Base-by-base conservation (phyloP, 1,140 invertebrate genomes). In the Tyrophagus putrescentiae region DNA sequence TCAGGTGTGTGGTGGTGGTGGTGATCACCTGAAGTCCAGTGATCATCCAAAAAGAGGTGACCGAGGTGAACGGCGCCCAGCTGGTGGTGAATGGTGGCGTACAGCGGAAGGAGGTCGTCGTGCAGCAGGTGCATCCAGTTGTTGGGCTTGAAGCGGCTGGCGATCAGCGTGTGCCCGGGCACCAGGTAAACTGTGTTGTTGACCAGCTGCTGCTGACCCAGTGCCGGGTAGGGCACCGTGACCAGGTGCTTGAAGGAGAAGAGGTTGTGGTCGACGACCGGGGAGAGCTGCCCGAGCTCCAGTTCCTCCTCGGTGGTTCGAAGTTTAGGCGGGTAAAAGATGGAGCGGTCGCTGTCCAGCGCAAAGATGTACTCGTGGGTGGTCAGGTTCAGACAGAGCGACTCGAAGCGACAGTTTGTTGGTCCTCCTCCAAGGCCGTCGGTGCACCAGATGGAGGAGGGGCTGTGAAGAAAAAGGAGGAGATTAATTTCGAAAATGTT, bases 61-160 rank as follows among this genome's bases (percentile, higher is more conserved):
- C 31, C 29, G 29, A 34, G 16, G 16, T 32, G 13, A 41, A 33
- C 13, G 18, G 23, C 65, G 34, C 11, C 18, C 62, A 68, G 68
- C 28, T 71, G 29, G 13, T 67, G 63, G 16, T 66, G 58, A 28
- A 77, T 66, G 21, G 74, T 76, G 25, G 68, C 54, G 67, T 67
- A 73, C 5, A 77, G 53, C 5, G 77, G 77, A 16, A 79, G 57
- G 0, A 79, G 60, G 65, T 79, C 77, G 69, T 79, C 77, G 69
- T 79, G 77, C 34, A 79, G 66, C 32, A 76, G 71, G 70, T 79
- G 77, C 77, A 79, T 78, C 16, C 78, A 66, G 67, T 79, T 79
- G 62, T 77, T 76, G 6, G 76, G 72, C 64, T 78, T 75, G 62
- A 79, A 79, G 23, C 77, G 67, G 25, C 58, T 65, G 18, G 72